These are phyloP conservation scores for Heliornis fulica DNA, from an alignment of 2,113 vertebrate species.

Conservation along the genomic window DNA sequence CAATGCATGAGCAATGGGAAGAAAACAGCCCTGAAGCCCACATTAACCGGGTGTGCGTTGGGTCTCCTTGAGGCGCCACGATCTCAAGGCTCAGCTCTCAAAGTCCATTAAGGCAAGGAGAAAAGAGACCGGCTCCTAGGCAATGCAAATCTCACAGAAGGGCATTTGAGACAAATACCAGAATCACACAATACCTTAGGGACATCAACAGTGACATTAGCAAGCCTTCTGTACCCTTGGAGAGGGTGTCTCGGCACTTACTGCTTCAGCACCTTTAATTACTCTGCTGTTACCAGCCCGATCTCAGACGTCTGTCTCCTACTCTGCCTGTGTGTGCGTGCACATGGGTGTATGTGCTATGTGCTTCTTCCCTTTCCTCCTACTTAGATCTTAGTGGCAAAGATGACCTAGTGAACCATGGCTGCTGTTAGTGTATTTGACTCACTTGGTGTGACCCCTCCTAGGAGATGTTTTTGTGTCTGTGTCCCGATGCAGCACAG, in stretches of 20 bases:
- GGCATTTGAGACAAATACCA: neutral
- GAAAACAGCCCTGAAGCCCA: neutral
- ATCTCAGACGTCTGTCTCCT: neutral
- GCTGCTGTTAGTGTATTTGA: neutral
- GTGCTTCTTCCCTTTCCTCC: neutral
- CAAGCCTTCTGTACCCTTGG: neutral
- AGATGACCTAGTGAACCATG: neutral
- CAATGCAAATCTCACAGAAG: slow-evolving; percentile 9
- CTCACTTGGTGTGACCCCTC: neutral
- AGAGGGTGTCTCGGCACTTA: neutral
- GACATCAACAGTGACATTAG: neutral
- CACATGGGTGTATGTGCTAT: accelerated
- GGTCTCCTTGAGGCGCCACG: neutral
- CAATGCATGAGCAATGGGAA: neutral
- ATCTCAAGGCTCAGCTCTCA: neutral
- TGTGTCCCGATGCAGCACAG: neutral
- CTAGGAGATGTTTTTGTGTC: neutral
- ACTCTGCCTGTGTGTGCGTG: accelerated
- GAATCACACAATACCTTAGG: neutral
- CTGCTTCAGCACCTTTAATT: neutral
- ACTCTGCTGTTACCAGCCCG: neutral
- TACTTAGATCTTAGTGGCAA: neutral
- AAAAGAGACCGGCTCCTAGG: neutral
- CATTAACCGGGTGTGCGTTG: neutral
- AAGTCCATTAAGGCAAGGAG: neutral